Evolutionary conservation across 2,888 invertebrate genomes (phyloP), one percentile per base, ranked within the genome.

Genomic region (Mesochorus sp.): DNA sequence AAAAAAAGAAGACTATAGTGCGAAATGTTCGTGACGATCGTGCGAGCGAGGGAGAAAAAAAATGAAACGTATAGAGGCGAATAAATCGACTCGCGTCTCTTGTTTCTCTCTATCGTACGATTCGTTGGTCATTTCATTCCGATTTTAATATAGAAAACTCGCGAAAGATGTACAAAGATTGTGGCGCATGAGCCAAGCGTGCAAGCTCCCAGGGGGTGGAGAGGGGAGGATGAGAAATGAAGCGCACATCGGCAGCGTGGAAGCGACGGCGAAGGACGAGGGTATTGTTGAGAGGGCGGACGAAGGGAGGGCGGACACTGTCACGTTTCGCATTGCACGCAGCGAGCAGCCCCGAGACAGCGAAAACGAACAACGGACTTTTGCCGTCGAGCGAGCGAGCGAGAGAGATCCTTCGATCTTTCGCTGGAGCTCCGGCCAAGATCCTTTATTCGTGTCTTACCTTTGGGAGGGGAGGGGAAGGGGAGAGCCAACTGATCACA

Each of bases 311-410:
- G 82, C 81, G 83, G 84, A 85, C 83, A 85, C 86, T 88, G 89
- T 90, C 90, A 90, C 90, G 89, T 90, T 86, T 89, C 88, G 87
- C 87, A 89, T 90, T 89, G 88, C 89, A 90, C 90, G 89, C 90
- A 89, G 87, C 85, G 42, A 71, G n/a, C n/a, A n/a, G 42, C 37
- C 61, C 71, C 61, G 85, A 85, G 87, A n/a, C n/a, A 71, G 59
- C 66, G 39, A 62, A 71, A 71, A 53, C 71, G 71, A 62, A 39
- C 51, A 67, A 59, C 28, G 64, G 76, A 76, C 75, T 80, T 62
- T 70, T n/a, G n/a, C 14, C 76, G 70, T 59, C 71, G 67, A 68
- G 68, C 31, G 64, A 49, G 14, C 8, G 53, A 42, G 24, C 28
- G n/a, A 53, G 42, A 26, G 42, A 42, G 67, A 61, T 61, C 51